Evolutionary conservation across 2,113 vertebrate genomes (phyloP).

Genomic region (Laterallus jamaicensis): DNA sequence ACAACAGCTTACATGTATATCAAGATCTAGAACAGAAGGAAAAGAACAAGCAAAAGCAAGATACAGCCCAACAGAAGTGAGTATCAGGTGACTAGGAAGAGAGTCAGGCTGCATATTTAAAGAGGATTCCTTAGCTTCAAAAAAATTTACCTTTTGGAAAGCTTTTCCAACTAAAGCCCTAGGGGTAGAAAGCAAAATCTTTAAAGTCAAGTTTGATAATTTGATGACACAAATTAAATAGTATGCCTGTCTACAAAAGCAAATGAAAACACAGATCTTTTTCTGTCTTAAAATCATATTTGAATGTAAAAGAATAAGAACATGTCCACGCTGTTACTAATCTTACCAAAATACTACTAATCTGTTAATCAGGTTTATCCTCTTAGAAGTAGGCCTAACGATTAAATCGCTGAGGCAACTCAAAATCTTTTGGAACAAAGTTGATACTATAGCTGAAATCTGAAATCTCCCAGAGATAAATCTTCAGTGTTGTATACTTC

Average conservation of each 20-base stretch:
- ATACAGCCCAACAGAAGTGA: not conserved
- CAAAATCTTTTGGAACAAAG: not conserved
- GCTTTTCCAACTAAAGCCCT: not conserved
- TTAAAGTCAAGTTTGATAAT: not conserved
- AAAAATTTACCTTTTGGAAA: not conserved
- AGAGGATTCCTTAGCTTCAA: not conserved
- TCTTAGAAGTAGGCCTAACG: constrained; percentile 12
- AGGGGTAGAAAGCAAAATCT: not conserved
- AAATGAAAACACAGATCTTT: not conserved
- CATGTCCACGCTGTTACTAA: not conserved
- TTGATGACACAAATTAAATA: not conserved
- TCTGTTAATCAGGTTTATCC: constrained; percentile 54
- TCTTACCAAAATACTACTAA: constrained; percentile 42
- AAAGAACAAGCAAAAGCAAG: not conserved
- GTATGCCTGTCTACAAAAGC: not conserved
- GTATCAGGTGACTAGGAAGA: not conserved
- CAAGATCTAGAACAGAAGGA: not conserved
- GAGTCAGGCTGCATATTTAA: not conserved
- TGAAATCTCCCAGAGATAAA: not conserved
- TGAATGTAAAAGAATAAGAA: not conserved
- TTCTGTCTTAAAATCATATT: not conserved
- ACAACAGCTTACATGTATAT: not conserved
- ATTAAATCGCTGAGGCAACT: not conserved
- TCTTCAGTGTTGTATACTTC: not conserved
- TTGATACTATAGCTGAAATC: not conserved